phyloP scores from a whole-genome alignment of 2,888 invertebrate genomes.

The Drosophila setosimentum region DNA sequence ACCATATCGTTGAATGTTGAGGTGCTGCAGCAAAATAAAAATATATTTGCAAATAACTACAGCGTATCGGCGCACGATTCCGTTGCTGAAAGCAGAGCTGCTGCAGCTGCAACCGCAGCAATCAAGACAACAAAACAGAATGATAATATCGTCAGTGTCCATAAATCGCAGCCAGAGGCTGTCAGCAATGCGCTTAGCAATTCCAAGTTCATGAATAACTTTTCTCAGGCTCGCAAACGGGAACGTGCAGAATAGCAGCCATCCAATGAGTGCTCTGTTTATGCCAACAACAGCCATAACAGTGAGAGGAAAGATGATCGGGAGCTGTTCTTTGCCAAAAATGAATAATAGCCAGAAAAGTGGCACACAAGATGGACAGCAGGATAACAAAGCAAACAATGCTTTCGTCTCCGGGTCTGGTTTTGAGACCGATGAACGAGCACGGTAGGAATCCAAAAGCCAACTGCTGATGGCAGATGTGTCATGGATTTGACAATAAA shows the following conservation, averaged over 20 bases:
- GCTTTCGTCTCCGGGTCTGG: not conserved
- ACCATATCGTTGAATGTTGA: conserved; percentile 71
- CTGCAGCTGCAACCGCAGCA: conserved; percentile 44
- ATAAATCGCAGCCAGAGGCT: conserved; percentile 45
- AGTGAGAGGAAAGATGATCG: conserved; percentile 33
- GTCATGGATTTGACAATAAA: not conserved
- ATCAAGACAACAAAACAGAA: not conserved
- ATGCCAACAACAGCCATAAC: conserved; percentile 28
- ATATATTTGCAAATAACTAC: conserved; percentile 78
- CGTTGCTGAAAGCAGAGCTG: conserved; percentile 85
- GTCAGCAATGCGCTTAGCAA: conserved; percentile 77
- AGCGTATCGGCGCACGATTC: conserved; percentile 91
- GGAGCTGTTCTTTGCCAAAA: conserved; percentile 56
- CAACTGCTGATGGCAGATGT: not conserved
- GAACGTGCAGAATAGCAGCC: conserved; percentile 19
- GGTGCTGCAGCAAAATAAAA: conserved; percentile 45
- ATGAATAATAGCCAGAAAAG: conserved; percentile 53
- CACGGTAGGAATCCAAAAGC: no score
- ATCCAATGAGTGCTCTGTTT: conserved; percentile 10
- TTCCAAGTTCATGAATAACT: conserved; percentile 81
- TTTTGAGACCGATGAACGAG: conserved; percentile 12
- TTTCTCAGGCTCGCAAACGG: conserved; percentile 74
- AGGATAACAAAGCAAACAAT: not conserved
- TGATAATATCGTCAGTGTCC: not conserved
- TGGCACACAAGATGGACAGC: not conserved